A percentile compares a stretch with the other conserved stretches of the same genome.
phyloP scores from a whole-genome alignment of 2,888 invertebrate species.

The Heliconius charithonia region DNA sequence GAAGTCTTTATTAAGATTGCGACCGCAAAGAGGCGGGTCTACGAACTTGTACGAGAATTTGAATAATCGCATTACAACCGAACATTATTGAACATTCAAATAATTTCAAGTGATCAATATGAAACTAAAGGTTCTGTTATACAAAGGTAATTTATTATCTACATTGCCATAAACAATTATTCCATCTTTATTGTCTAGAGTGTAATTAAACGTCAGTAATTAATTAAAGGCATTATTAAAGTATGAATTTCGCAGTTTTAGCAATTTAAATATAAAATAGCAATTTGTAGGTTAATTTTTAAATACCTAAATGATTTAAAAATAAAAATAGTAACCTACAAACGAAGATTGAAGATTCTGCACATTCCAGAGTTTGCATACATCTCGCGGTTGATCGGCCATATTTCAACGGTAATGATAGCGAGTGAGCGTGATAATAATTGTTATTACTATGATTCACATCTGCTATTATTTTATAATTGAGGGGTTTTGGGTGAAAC shows the following conservation, averaged over 20 bases:
- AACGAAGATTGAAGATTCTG: slow-evolving; percentile 51
- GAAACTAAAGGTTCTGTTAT: slow-evolving; percentile 12
- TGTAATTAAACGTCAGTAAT: not conserved
- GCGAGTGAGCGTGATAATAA: slow-evolving; percentile 82
- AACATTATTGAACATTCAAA: slow-evolving; percentile 42
- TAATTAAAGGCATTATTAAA: not conserved
- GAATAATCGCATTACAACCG: slow-evolving; percentile 68
- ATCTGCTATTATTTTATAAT: slow-evolving; percentile 84
- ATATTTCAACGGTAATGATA: slow-evolving; percentile 82
- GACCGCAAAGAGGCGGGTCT: slow-evolving; percentile 78
- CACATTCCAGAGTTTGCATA: slow-evolving; percentile 75
- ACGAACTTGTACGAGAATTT: slow-evolving; percentile 75
- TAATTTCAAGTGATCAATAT: slow-evolving; percentile 42
- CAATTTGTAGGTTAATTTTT: not conserved
- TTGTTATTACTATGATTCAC: slow-evolving; percentile 84
- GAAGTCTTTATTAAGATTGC: slow-evolving; percentile 83
- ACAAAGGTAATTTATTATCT: not conserved
- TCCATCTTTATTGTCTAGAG: not conserved
- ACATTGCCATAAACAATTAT: slow-evolving; percentile 5
- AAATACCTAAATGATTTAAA: not conserved
- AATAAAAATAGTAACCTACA: slow-evolving; percentile 15
- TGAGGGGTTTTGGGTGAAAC: slow-evolving; percentile 83
- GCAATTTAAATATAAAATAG: not conserved
- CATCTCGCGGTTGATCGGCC: slow-evolving; percentile 65
- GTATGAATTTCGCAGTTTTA: not conserved